Evolutionary conservation across 2,888 invertebrate species (phyloP), one percentile per base, ranked within the genome.

Genomic region (Troides helena): DNA sequence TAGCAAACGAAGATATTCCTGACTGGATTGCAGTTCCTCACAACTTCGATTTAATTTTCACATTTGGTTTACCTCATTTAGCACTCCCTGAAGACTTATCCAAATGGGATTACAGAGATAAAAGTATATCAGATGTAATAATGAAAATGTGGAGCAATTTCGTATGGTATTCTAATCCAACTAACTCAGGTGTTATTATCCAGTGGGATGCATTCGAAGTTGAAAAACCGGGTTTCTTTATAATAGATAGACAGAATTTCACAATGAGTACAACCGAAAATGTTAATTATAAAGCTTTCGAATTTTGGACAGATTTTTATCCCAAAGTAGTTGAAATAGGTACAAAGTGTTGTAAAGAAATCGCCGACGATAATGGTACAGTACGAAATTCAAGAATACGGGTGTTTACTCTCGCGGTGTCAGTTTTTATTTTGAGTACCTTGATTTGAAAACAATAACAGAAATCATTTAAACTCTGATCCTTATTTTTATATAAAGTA

Each of bases 251-350:
- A 65, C 87, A 91, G 74, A 96, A 95, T 77, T 96, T 97, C 78
- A 95, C 95, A 72, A 96, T 97, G 95, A 96, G 95, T 76, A 94
- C 95, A 75, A 85, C 94, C 0, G 91, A 90, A 3, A 94, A 92
- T 46, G 92, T 97, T 46, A 96, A 97, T 85, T 96, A 96, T 79
- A 96, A 95, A 79, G 95, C 96, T 30, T 94, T 97, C 73, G 95
- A 95, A 73, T 97, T 97, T 87, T 97, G 97, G 97, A 96, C 96
- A 76, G 95, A 96, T 72, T 96, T 96, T 83, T 97, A 96, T 81
- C 97, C 97, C 0, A 95, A 94, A 85, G 94, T 97, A 58, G 87
- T 96, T 17, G 94, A 95, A 78, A 94, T 96, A 72, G 95, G 96
- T 0, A 95, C 94, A 5, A 95, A 95, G 78, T 97, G 97, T 81